Evolutionary conservation across 1,140 invertebrate species (phyloP).

Genomic region (Galendromus occidentalis): DNA sequence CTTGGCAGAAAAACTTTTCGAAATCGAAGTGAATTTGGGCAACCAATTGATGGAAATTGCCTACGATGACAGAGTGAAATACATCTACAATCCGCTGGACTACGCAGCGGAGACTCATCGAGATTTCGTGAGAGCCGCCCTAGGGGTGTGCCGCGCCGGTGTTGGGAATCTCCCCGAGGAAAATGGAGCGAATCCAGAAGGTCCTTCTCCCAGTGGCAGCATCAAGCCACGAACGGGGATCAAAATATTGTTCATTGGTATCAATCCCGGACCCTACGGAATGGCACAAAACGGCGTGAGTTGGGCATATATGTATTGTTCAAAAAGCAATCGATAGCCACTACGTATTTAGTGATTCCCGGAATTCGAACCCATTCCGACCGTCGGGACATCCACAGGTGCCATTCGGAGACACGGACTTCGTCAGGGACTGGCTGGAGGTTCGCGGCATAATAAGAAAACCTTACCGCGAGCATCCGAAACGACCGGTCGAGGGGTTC

Average conservation of each 20-base stretch:
- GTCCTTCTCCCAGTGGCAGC: no score
- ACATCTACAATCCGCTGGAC: constrained; percentile 60
- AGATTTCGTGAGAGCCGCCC: constrained; percentile 40
- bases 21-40: constrained; percentile 21
- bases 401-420: constrained; percentile 66
- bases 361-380: background rate
- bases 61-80: constrained; percentile 35
- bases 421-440: constrained; percentile 53
- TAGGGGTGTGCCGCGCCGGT: background rate
- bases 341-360: background rate
- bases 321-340: background rate
- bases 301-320: constrained; percentile 7
- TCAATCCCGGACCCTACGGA: constrained; percentile 83
- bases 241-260: constrained; percentile 59
- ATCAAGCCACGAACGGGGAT: constrained; percentile 38
- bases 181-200: no score
- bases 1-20: constrained; percentile 17
- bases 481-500: constrained; percentile 49
- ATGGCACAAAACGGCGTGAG: constrained; percentile 78
- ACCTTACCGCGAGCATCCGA: constrained; percentile 45
- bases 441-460: constrained; percentile 46
- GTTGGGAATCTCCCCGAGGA: no score
- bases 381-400: constrained; percentile 33
- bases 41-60: constrained; percentile 22
- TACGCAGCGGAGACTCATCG: constrained; percentile 55